phyloP scores from a whole-genome alignment of 2,113 vertebrate genomes.

The Pagrus major region DNA sequence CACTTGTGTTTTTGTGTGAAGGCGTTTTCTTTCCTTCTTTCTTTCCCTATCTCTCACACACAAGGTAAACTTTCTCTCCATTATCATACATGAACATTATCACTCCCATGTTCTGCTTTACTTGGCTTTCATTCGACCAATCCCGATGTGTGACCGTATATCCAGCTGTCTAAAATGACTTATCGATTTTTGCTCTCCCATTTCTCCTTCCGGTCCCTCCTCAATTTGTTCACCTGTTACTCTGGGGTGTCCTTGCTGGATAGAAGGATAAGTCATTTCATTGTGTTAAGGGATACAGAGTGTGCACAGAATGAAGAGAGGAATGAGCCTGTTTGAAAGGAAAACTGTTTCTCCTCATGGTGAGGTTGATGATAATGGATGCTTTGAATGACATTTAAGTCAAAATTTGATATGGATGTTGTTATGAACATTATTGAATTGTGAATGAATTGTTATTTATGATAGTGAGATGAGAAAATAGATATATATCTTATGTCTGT shows the following conservation, averaged over 20 bases:
- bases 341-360: conserved; percentile 18
- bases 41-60: conserved; percentile 27
- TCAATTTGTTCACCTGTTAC: conserved; percentile 75
- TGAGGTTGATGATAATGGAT: conserved; percentile 10
- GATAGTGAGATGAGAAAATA: neutral
- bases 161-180: conserved; percentile 71
- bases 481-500: neutral
- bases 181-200: conserved; percentile 70
- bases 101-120: conserved; percentile 50
- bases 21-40: conserved; percentile 11
- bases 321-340: conserved; percentile 15
- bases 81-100: conserved; percentile 69
- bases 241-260: conserved; percentile 44
- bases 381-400: conserved; percentile 8
- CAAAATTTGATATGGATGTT: conserved; percentile 43
- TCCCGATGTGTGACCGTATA: conserved; percentile 40
- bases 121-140: conserved; percentile 54
- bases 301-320: conserved; percentile 46
- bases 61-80: conserved; percentile 38
- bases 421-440: too few relatives aligned
- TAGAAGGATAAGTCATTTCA: conserved; percentile 47
- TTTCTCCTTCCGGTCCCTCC: conserved; percentile 56
- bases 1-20: conserved; percentile 7
- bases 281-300: conserved; percentile 21
- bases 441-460: too few relatives aligned